Evolutionary conservation across 1,140 invertebrate species (phyloP).

Genomic region (Eubasilissa regina): DNA sequence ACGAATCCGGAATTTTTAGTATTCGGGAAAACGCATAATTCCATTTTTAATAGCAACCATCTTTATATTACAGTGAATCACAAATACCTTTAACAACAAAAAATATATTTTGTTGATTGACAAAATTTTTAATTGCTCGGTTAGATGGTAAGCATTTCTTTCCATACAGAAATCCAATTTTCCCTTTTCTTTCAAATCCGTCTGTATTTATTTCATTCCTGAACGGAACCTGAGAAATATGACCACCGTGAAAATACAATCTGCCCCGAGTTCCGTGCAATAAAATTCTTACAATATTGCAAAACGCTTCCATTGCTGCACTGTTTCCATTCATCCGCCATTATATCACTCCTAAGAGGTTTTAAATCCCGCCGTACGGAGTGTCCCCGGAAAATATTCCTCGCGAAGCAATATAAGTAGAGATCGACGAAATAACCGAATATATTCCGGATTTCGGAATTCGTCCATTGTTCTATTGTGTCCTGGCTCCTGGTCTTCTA

Average conservation of each 20-base stretch:
- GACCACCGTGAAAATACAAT: background rate
- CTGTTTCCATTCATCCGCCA: slow-evolving; percentile 13
- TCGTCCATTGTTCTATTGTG: slow-evolving; percentile 33
- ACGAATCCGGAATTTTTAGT: too few species aligned
- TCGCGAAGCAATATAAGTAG: slow-evolving; percentile 6
- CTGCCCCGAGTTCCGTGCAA: background rate
- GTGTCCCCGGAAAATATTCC: background rate
- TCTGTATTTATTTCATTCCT: background rate
- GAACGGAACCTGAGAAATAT: slow-evolving; percentile 2
- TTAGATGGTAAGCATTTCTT: too few species aligned
- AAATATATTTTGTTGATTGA: too few species aligned
- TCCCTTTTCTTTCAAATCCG: slow-evolving; percentile 7
- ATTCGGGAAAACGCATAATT: too few species aligned
- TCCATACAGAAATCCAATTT: background rate
- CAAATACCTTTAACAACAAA: too few species aligned
- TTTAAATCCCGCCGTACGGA: slow-evolving; percentile 22
- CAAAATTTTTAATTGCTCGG: too few species aligned
- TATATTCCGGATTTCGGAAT: slow-evolving; percentile 30
- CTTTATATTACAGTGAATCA: too few species aligned
- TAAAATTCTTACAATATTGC: slow-evolving; percentile 37
- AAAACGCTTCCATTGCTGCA: background rate
- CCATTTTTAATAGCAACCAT: too few species aligned
- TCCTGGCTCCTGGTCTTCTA: background rate
- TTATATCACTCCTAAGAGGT: background rate
- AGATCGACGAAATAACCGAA: background rate